phyloP scores from a whole-genome alignment of 1,140 invertebrate genomes.

The Bactericera cockerelli region DNA sequence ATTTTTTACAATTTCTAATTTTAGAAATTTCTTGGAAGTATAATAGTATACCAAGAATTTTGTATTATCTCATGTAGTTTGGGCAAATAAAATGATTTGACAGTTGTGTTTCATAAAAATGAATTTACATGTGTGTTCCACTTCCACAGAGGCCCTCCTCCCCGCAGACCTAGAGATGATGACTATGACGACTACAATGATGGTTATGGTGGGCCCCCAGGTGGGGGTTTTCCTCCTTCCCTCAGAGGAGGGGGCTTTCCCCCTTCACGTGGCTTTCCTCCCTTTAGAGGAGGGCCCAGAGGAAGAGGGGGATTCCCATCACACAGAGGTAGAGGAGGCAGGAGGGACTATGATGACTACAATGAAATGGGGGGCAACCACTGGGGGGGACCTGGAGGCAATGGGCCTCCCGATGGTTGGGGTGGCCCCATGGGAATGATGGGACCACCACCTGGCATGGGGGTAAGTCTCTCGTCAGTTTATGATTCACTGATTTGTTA shows the following conservation, averaged over 20 bases:
- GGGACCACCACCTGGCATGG: slow-evolving; percentile 1
- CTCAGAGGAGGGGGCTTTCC: background rate
- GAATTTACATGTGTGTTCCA: too few relatives aligned
- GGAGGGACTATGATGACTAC: background rate
- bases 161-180: background rate
- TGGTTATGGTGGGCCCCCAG: background rate
- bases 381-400: background rate
- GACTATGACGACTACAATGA: background rate
- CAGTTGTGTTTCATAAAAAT: too few relatives aligned
- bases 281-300: background rate
- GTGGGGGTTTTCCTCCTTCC: background rate
- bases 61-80: too few relatives aligned
- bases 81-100: too few relatives aligned
- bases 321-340: background rate
- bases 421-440: background rate
- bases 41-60: too few relatives aligned
- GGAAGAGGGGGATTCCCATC: background rate
- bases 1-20: too few relatives aligned
- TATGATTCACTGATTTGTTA: too few relatives aligned
- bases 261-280: background rate
- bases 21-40: too few relatives aligned
- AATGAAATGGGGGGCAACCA: background rate
- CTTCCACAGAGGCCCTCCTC: background rate
- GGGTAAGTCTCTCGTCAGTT: too few relatives aligned
- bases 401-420: slow-evolving; percentile 4